Evolutionary conservation across 2,888 invertebrate genomes (phyloP).

Genomic region (Aphodius sticticus): DNA sequence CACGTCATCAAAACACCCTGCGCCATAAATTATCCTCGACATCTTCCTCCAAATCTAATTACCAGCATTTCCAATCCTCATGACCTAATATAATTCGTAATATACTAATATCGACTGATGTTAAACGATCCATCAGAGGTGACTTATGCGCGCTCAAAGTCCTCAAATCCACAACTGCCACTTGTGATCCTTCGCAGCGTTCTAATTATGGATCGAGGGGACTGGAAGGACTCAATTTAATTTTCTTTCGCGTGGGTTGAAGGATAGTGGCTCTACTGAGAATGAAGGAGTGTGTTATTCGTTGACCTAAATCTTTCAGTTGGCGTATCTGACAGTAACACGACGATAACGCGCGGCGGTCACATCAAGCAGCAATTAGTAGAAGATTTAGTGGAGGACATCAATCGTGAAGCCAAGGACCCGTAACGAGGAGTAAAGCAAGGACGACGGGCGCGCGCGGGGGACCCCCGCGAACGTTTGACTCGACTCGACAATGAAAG

Average conservation of each 20-base stretch:
- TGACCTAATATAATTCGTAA: not conserved
- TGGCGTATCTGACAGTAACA: not conserved
- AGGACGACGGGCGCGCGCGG: not conserved
- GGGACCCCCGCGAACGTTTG: not conserved
- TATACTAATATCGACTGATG: not conserved
- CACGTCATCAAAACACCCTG: too few relatives aligned
- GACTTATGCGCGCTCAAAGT: not conserved
- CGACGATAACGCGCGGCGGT: not conserved
- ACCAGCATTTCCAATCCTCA: too few relatives aligned
- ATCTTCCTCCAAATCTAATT: too few relatives aligned
- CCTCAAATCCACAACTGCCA: not conserved
- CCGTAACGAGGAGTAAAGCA: not conserved
- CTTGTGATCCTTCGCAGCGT: not conserved
- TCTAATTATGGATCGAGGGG: not conserved
- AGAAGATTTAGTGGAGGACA: not conserved
- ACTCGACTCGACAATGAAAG: conserved; percentile 4
- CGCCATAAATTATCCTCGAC: too few relatives aligned
- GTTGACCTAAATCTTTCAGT: not conserved
- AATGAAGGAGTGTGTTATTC: not conserved
- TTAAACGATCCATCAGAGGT: not conserved
- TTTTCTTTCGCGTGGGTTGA: not conserved
- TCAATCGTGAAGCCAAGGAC: conserved; percentile 4
- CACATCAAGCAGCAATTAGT: conserved; percentile 4
- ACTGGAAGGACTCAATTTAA: not conserved
- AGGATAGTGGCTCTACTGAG: not conserved